Evolutionary conservation across 30 jellyfish, hydroid and myxozoan genomes (phyloP).

Genomic region (Aurelia aurita): DNA sequence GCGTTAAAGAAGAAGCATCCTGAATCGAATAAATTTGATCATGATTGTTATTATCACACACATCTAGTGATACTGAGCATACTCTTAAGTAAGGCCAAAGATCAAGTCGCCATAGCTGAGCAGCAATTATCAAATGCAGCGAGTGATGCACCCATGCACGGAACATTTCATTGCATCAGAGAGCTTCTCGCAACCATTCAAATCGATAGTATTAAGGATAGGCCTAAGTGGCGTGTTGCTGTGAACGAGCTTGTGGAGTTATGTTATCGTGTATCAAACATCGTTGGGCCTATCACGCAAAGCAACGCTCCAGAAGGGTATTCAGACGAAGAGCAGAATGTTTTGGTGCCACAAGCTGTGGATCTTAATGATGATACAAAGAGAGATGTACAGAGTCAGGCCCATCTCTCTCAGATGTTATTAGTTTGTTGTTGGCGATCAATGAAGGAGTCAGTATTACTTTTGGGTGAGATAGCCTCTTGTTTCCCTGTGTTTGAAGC

Average conservation of each 20-base stretch:
- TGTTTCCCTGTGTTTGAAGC: slow-evolving; percentile 47
- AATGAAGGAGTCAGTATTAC: slow-evolving; percentile 86
- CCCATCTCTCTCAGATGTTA: slow-evolving; percentile 83
- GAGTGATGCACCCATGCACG: slow-evolving; percentile 84
- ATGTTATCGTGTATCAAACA: slow-evolving; percentile 51
- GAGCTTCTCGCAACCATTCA: slow-evolving; percentile 37
- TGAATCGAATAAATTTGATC: neutral
- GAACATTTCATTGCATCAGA: slow-evolving; percentile 70
- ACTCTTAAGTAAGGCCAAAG: slow-evolving; percentile 23
- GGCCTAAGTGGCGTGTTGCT: slow-evolving; percentile 28
- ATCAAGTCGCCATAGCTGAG: slow-evolving; percentile 64
- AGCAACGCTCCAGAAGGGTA: slow-evolving; percentile 94
- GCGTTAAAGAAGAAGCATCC: neutral
- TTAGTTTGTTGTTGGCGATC: slow-evolving; percentile 97
- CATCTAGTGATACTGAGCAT: slow-evolving; percentile 35
- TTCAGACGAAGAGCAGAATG: slow-evolving; percentile 65
- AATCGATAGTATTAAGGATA: slow-evolving; percentile 22
- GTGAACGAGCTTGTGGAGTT: slow-evolving; percentile 33
- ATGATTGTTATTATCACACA: slow-evolving; percentile 1
- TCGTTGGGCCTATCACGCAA: slow-evolving; percentile 79
- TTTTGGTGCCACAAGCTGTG: slow-evolving; percentile 34
- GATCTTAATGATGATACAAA: slow-evolving; percentile 6
- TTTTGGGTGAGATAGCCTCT: slow-evolving; percentile 76
- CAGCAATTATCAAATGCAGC: slow-evolving; percentile 68
- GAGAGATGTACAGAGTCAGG: slow-evolving; percentile 55